Base-by-base conservation (phyloP, 1,140 invertebrate genomes). In the Euglossa dilemma region DNA sequence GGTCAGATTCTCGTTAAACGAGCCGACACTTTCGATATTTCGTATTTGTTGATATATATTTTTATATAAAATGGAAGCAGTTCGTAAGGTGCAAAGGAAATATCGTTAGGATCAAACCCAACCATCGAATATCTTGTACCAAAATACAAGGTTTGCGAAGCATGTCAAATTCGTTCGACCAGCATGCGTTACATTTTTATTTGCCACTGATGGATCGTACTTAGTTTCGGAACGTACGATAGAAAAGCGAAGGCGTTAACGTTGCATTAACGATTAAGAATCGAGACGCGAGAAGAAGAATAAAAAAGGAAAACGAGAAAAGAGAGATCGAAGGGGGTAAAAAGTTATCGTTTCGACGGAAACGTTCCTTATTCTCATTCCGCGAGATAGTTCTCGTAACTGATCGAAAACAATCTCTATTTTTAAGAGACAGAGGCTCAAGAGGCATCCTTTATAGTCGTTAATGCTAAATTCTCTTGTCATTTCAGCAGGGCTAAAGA, bases 351-450 rank as follows among this genome's bases (percentile, higher is more conserved):
- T 61, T 59, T 45, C 25, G 45, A 82, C n/a, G 45, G 9, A 82
- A 72, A 83, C 75, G 59, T 87, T 87, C 70, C 80, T 86, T 71
- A 70, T 54, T 2, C 71, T 66, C 85, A 79, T 86, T 87, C 80
- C 70, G 54, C 63, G 12, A 66, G 50, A 56, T 56, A n/a, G 18
- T 73, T 47, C 23, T 66, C 50, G 59, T 20, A 20, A 43, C 23
- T 74, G 57, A 7, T 64, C 45, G 36, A 73, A 63, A 45, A n/a
- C 23, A 54, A 64, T 36, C 69, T 36, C 18, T 66, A 66, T 47
- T 74, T 74, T 54, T 64, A 73, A 73, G 57, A 28, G 28, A 18
- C 18, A 43, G 47, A 7, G 28, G 18, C 59, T 45, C 11, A 45
- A 45, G 36, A 23, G 54, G 47, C 43, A 18, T 56, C 14, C 6